A percentile compares a stretch with the other conserved stretches of the same genome.
These are phyloP conservation scores for Anoplolepis gracilipes DNA, from an alignment of 1,140 invertebrate genomes.

Conservation along the genomic window DNA sequence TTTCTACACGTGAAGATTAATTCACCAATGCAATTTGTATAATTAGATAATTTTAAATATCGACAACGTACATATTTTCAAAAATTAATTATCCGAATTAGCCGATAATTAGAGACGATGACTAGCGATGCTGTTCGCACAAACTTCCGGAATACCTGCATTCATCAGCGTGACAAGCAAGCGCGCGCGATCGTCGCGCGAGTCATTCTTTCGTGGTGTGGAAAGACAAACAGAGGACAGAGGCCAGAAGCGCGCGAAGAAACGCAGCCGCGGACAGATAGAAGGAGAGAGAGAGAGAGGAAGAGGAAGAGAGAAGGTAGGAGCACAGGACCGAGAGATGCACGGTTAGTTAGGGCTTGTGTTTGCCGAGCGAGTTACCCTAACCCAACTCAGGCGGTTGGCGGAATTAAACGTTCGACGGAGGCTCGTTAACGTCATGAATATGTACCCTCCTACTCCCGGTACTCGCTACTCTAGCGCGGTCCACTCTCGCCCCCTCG, in stretches of 20 bases:
- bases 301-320: constrained; percentile 52
- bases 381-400: constrained; percentile 85
- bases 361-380: constrained; percentile 86
- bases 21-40: constrained; percentile 5
- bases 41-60: constrained; percentile 21
- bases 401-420: constrained; percentile 86
- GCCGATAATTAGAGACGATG: constrained; percentile 51
- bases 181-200: constrained; percentile 69
- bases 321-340: constrained; percentile 79
- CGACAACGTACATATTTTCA: neutral
- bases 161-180: constrained; percentile 62
- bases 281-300: constrained; percentile 55
- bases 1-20: constrained; percentile 7
- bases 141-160: constrained; percentile 66
- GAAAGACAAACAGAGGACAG: constrained; percentile 83
- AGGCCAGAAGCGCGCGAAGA: constrained; percentile 60
- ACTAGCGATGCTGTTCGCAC: constrained; percentile 39
- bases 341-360: constrained; percentile 86
- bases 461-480: constrained; percentile 70
- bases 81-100: constrained; percentile 48
- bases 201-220: constrained; percentile 80
- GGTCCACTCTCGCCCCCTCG: constrained; percentile 72
- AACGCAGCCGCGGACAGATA: constrained; percentile 58
- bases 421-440: constrained; percentile 87
- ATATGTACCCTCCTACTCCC: constrained; percentile 86